Conservation (phyloP, 2,888 invertebrate species). For the Philhelius pedissequus region DNA sequence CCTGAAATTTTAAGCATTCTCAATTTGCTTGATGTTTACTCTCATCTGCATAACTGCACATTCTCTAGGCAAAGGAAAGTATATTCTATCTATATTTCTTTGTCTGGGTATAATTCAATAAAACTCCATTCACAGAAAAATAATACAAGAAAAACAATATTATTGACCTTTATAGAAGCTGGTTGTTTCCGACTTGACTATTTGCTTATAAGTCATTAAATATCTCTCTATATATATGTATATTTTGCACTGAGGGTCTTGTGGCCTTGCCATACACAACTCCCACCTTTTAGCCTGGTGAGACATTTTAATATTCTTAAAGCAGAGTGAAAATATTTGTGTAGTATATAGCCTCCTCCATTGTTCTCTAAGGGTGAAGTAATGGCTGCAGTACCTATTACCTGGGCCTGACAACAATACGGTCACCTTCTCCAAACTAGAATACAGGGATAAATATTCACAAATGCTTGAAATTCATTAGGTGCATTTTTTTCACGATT, state of each 20-base stretch:
- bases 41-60: not conserved
- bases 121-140: constrained; percentile 26
- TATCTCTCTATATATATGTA: not conserved
- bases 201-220: not conserved
- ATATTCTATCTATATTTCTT: constrained; percentile 20
- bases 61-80: not conserved
- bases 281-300: too few species aligned
- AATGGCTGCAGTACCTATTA: not conserved
- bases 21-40: not conserved
- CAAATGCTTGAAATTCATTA: too few species aligned
- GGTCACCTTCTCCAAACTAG: not conserved
- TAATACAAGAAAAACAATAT: not conserved
- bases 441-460: too few species aligned
- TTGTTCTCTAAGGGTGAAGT: not conserved
- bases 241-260: not conserved
- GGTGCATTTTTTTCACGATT: too few species aligned
- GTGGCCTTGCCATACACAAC: constrained; percentile 28
- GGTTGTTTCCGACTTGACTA: not conserved
- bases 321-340: constrained; percentile 49
- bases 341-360: not conserved
- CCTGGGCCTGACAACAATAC: not conserved
- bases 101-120: constrained; percentile 44
- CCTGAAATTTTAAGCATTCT: not conserved
- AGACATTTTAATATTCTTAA: constrained; percentile 54
- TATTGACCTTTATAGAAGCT: constrained; percentile 33